phyloP scores from a whole-genome alignment of 30 jellyfish, hydroid and myxozoan genomes.

The Hydractinia echinata region DNA sequence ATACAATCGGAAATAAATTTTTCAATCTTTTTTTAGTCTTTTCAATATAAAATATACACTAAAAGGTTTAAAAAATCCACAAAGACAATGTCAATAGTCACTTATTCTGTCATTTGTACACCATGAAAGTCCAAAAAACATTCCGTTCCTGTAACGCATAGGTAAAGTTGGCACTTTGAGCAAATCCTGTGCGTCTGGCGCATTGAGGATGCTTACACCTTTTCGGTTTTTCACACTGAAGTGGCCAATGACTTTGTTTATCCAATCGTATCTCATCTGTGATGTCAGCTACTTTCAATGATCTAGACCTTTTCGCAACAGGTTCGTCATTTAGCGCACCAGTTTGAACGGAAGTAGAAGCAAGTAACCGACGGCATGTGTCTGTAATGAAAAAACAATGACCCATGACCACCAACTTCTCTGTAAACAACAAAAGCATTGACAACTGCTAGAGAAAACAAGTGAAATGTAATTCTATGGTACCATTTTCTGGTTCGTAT shows the following conservation, averaged over 20 bases:
- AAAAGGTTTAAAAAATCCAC: too few species aligned
- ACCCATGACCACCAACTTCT: neutral
- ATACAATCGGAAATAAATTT: too few species aligned
- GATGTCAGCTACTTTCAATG: conserved; percentile 16
- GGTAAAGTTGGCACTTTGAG: conserved; percentile 28
- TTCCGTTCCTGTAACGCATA: conserved; percentile 10
- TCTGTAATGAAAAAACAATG: neutral
- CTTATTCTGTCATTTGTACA: conserved; percentile 4
- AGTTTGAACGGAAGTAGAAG: neutral
- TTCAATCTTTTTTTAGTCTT: too few species aligned
- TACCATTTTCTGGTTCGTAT: conserved; percentile 22
- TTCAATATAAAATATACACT: too few species aligned
- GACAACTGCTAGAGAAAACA: neutral
- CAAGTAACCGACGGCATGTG: conserved; percentile 13
- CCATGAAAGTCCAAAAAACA: conserved; percentile 27
- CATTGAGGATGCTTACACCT: conserved; percentile 24
- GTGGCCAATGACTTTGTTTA: conserved; percentile 22
- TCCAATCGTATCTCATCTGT: conserved; percentile 11
- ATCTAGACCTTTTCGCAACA: neutral
- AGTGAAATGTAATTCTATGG: neutral
- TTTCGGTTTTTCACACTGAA: conserved; percentile 17
- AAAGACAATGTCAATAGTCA: too few species aligned
- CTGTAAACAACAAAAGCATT: neutral
- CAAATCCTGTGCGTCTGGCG: conserved; percentile 22
- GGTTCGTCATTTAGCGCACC: conserved; percentile 7